Percentiles rank a stretch among this genome's conserved stretches.
These are phyloP conservation scores for Drosophila auraria DNA, from an alignment of 1,140 invertebrate species.

Conservation along the genomic window DNA sequence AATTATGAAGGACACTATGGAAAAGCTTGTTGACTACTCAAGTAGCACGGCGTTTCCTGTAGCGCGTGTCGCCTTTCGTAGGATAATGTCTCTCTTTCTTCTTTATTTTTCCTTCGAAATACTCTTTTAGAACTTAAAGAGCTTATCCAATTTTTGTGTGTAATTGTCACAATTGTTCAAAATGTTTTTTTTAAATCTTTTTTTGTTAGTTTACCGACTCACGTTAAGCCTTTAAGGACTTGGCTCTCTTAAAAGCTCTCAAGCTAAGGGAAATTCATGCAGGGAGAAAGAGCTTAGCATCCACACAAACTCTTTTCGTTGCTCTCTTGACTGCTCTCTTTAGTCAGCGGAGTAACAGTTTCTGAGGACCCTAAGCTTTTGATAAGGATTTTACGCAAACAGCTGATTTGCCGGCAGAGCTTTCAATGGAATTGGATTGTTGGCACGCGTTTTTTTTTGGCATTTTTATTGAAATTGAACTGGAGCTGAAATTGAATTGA, in stretches of 20 bases:
- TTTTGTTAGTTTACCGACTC: slow-evolving; percentile 14
- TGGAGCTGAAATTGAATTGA: neutral
- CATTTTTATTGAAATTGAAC: slow-evolving; percentile 3
- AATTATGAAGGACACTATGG: slow-evolving; percentile 63
- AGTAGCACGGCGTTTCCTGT: slow-evolving; percentile 64
- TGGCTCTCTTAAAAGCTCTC: slow-evolving; percentile 42
- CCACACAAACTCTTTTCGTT: slow-evolving; percentile 5
- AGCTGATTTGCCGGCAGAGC: slow-evolving; percentile 39
- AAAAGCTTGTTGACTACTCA: slow-evolving; percentile 78
- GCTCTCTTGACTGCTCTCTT: neutral
- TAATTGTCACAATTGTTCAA: slow-evolving; percentile 37
- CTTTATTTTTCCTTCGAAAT: slow-evolving; percentile 6
- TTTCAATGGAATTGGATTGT: slow-evolving; percentile 19
- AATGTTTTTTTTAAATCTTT: slow-evolving; percentile 13
- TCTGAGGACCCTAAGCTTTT: slow-evolving; percentile 28
- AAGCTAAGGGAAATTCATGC: neutral
- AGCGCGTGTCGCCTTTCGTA: slow-evolving; percentile 22
- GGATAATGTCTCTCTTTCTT: slow-evolving; percentile 4
- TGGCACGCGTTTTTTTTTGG: neutral
- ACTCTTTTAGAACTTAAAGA: slow-evolving; percentile 59
- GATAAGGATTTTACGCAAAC: slow-evolving; percentile 41
- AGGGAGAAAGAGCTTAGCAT: slow-evolving; percentile 7
- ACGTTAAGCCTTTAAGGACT: slow-evolving; percentile 12
- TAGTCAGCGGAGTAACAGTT: slow-evolving; percentile 33
- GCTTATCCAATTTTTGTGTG: slow-evolving; percentile 28